Conservation (phyloP, 2,888 invertebrate genomes). For the Drosophila quinaria region DNA sequence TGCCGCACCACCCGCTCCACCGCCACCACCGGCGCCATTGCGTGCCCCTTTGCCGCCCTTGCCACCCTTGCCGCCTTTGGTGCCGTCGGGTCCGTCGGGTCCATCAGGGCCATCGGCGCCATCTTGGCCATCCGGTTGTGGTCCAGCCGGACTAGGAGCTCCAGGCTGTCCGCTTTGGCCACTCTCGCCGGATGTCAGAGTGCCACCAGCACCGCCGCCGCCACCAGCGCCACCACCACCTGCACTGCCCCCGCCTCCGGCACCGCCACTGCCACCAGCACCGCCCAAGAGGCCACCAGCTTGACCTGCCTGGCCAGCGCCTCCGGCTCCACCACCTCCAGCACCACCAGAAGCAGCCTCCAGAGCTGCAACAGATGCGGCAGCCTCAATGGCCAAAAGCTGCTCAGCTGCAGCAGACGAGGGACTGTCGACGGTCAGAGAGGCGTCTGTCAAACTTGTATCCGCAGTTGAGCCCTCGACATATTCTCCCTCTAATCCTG, state of each 20-base stretch:
- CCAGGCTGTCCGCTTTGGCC: slow-evolving; percentile 68
- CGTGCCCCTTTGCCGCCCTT: slow-evolving; percentile 78
- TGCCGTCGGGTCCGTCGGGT: slow-evolving; percentile 75
- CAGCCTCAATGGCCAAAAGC: neutral
- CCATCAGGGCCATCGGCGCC: slow-evolving; percentile 77
- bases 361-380: slow-evolving; percentile 26
- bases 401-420: neutral
- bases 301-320: slow-evolving; percentile 66
- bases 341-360: slow-evolving; percentile 36
- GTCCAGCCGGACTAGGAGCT: slow-evolving; percentile 63
- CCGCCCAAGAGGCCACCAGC: slow-evolving; percentile 68
- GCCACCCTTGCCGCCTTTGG: slow-evolving; percentile 79
- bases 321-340: slow-evolving; percentile 61
- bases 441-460: slow-evolving; percentile 4
- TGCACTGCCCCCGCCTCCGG: slow-evolving; percentile 55
- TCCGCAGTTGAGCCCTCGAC: slow-evolving; percentile 29
- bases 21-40: slow-evolving; percentile 77
- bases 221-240: slow-evolving; percentile 72
- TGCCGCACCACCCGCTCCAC: slow-evolving; percentile 68
- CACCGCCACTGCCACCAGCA: slow-evolving; percentile 71
- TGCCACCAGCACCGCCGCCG: slow-evolving; percentile 72
- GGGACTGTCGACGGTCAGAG: slow-evolving; percentile 5
- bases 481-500: slow-evolving; percentile 58
- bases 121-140: slow-evolving; percentile 73
- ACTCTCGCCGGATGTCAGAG: slow-evolving; percentile 59